These are phyloP conservation scores for Dipodomys stephensi DNA, from an alignment of 2,113 vertebrate species.

Conservation along the genomic window DNA sequence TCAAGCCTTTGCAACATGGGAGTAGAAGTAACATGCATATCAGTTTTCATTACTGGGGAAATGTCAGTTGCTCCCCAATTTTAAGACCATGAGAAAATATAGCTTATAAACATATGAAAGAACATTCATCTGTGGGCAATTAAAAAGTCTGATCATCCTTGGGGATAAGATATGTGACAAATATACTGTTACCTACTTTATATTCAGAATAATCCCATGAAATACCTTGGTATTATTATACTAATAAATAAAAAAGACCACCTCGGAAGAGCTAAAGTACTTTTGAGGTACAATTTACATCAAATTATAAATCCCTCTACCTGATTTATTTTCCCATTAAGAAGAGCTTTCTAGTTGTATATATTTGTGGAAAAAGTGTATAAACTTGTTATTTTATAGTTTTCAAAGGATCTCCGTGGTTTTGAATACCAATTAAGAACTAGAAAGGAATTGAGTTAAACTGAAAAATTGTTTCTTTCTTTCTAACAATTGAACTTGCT, in stretches of 20 bases:
- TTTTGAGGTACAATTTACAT: constrained; percentile 36
- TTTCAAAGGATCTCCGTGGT: background rate
- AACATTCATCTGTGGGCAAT: constrained; percentile 18
- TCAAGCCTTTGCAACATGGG: background rate
- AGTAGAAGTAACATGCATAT: background rate
- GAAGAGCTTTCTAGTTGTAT: background rate
- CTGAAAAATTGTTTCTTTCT: background rate
- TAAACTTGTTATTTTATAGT: constrained; percentile 12
- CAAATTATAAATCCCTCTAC: constrained; percentile 28
- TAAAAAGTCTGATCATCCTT: background rate
- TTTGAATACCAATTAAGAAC: background rate
- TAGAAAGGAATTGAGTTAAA: background rate
- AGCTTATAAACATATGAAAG: constrained; percentile 23
- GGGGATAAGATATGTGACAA: background rate
- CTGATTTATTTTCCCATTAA: constrained; percentile 30
- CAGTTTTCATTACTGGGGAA: constrained; percentile 24
- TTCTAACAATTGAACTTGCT: background rate
- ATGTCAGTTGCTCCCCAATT: background rate
- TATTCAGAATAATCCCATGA: constrained; percentile 41
- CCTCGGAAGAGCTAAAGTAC: constrained; percentile 53
- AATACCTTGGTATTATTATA: constrained; percentile 31
- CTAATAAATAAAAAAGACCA: constrained; percentile 48
- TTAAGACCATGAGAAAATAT: constrained; percentile 35
- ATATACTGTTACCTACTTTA: constrained; percentile 28
- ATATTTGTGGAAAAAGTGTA: background rate